These are phyloP conservation scores for Thalassarche chlororhynchos DNA, from an alignment of 2,113 vertebrate genomes.

Conservation along the genomic window DNA sequence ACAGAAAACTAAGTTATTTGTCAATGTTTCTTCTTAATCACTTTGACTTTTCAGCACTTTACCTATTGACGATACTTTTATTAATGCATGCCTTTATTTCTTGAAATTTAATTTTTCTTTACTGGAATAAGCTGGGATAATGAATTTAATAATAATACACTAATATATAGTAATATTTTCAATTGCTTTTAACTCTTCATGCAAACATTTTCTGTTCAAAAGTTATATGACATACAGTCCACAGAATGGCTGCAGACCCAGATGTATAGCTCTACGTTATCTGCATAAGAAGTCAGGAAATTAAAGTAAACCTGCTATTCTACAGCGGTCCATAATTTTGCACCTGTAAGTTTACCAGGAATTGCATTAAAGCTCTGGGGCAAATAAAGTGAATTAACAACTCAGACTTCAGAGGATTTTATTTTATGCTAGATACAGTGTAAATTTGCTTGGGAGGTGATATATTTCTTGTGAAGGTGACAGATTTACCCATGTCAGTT, in stretches of 20 bases:
- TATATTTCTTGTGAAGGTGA: not conserved
- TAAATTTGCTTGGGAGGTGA: not conserved
- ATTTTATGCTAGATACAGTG: not conserved
- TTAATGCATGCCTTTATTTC: not conserved
- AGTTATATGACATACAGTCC: not conserved
- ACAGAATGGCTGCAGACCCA: not conserved
- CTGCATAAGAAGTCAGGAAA: not conserved
- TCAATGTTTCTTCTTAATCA: not conserved
- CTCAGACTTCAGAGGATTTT: not conserved
- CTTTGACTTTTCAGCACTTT: not conserved
- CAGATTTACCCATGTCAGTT: not conserved
- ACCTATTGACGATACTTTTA: not conserved
- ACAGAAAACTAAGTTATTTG: not conserved
- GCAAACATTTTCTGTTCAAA: not conserved
- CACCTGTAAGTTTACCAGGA: not conserved
- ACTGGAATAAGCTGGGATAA: not conserved
- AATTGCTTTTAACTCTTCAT: not conserved
- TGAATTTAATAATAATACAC: not conserved
- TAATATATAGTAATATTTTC: not conserved
- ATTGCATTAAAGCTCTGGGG: not conserved
- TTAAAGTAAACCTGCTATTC: not conserved
- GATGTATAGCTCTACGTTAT: not conserved
- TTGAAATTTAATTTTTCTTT: not conserved
- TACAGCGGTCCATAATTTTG: not conserved
- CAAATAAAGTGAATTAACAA: not conserved